Conservation (phyloP, 1,140 invertebrate genomes). For the Odontomachus brunneus region DNA sequence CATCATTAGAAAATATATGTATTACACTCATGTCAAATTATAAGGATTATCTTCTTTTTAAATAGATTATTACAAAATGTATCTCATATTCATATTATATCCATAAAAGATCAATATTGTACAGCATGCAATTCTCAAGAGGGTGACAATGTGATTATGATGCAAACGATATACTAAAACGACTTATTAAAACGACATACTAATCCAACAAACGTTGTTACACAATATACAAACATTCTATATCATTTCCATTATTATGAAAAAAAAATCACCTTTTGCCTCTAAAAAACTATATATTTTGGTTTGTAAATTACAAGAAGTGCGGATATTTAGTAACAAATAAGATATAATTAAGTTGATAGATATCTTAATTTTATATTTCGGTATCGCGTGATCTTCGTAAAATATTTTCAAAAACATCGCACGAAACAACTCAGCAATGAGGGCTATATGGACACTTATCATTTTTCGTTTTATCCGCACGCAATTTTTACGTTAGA, state of each 20-base stretch:
- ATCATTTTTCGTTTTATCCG: background rate
- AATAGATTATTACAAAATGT: slow-evolving; percentile 52
- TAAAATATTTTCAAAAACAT: slow-evolving; percentile 23
- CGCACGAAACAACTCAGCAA: background rate
- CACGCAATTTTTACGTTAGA: background rate
- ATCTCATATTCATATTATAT: slow-evolving; percentile 10
- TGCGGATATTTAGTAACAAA: slow-evolving; percentile 37
- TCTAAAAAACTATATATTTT: slow-evolving; percentile 13
- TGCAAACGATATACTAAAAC: slow-evolving; percentile 39
- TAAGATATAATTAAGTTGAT: background rate
- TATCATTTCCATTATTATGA: slow-evolving; percentile 11
- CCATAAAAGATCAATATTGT: slow-evolving; percentile 23
- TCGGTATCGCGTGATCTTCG: background rate
- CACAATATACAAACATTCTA: slow-evolving; percentile 36
- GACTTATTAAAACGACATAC: slow-evolving; percentile 41
- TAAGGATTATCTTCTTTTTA: slow-evolving; percentile 29
- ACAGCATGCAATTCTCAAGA: slow-evolving; percentile 35
- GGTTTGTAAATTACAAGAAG: slow-evolving; percentile 2
- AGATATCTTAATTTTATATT: slow-evolving; percentile 14
- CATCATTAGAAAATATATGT: slow-evolving; percentile 26
- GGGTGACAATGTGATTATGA: slow-evolving; percentile 16
- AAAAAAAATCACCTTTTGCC: slow-evolving; percentile 36
- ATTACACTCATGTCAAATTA: slow-evolving; percentile 4
- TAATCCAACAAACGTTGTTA: slow-evolving; percentile 28
- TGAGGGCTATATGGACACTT: background rate